Evolutionary conservation across 2,797 vertebrate genomes (phyloP).

Genomic region (Cetoscarus ocellatus): DNA sequence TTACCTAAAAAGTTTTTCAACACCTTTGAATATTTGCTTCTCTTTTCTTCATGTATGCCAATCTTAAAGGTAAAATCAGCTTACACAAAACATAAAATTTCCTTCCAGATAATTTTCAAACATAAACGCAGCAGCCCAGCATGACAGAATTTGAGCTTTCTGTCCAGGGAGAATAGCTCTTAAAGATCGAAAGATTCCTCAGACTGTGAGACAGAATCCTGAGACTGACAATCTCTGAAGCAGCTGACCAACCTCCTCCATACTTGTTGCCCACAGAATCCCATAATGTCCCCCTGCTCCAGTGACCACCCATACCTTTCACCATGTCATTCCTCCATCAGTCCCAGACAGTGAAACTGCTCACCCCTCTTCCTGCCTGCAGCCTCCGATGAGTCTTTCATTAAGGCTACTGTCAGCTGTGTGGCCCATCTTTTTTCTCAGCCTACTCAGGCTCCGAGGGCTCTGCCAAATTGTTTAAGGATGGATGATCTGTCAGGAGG

Average conservation of each 20-base stretch:
- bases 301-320: conserved; percentile 55
- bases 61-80: too few species aligned
- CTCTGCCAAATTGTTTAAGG: conserved; percentile 85
- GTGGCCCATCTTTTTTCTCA: conserved; percentile 66
- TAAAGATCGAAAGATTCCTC: conserved; percentile 10
- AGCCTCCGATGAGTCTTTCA: conserved; percentile 78
- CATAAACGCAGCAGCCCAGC: too few species aligned
- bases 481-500: conserved; percentile 85
- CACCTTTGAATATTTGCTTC: too few species aligned
- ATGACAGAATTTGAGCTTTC: too few species aligned
- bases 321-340: conserved; percentile 70
- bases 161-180: too few species aligned
- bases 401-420: conserved; percentile 82
- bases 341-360: conserved; percentile 60
- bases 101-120: too few species aligned
- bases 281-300: conserved; percentile 59
- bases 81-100: too few species aligned
- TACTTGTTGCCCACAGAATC: conserved; percentile 61
- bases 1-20: too few species aligned
- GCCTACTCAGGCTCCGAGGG: conserved; percentile 74
- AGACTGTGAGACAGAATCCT: conserved; percentile 57
- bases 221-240: conserved; percentile 55
- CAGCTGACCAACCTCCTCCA: conserved; percentile 48
- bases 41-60: too few species aligned
- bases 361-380: conserved; percentile 51